Evolutionary conservation across 2,888 invertebrate genomes (phyloP), one percentile per base, ranked within the genome.

Genomic region (Monoplex corrugatus): DNA sequence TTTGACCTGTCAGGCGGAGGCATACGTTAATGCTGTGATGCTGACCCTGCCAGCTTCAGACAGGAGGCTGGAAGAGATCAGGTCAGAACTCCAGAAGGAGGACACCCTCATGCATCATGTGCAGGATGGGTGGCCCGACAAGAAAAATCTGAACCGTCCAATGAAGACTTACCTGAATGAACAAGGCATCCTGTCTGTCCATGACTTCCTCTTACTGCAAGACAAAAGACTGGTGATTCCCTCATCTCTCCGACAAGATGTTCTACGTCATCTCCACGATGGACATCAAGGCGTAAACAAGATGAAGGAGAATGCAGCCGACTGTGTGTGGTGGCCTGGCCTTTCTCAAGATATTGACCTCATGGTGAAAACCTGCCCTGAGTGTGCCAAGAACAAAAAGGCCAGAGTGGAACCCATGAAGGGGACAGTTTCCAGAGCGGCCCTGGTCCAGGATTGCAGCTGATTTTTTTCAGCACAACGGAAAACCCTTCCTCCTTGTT

Each of bases 111-210:
- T 85, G 63, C 50, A 85, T 3, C 57, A 85, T 85, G 85, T 57
- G 13, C 83, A 57, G n/a, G 23, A 44, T 85, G 57, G 85, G 0
- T 85, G 85, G 85, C 85, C 85, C 50, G 85, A 85, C 23, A 85
- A 85, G 63, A 50, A 35, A 2, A 38, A 32, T 10, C 50, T 85
- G 57, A 85, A 44, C 28, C 32, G 50, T 28, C 32, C 83, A n/a
- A 10, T 45, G 57, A 50, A 63, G 63, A 32, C 85, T 13, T 85
- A 32, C 83, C n/a, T 50, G 28, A 57, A 85, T 19, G 35, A 57
- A 35, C 35, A 28, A 28, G 85, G 57, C 57, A 57, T 23, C 57
- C 6, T 85, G 28, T 85, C 85, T 38, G 35, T 35, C 2, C 85
- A 85, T 85, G 85, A 50, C 2, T 13, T n/a, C 6, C 40, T 57